Evolutionary conservation across 1,140 invertebrate genomes (phyloP).

Genomic region (Battus philenor): DNA sequence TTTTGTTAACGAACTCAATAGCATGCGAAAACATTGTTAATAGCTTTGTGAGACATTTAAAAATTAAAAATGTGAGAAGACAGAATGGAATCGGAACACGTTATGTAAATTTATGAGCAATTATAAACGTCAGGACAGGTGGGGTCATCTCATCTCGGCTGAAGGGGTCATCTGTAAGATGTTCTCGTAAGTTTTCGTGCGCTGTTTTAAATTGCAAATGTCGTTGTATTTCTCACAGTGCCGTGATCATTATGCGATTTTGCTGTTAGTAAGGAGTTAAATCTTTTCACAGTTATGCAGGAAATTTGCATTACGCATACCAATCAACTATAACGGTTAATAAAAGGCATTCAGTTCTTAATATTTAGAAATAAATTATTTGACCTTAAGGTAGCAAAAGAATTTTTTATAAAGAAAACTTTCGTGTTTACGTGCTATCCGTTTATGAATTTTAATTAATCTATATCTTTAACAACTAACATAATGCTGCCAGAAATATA

Average conservation of each 20-base stretch:
- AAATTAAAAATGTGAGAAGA: conserved; percentile 33
- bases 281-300: conserved; percentile 6
- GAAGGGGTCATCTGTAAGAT: conserved; percentile 35
- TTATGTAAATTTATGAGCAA: conserved; percentile 27
- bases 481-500: too few species aligned
- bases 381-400: too few species aligned
- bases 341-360: too few species aligned
- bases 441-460: too few species aligned
- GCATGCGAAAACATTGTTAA: too few species aligned
- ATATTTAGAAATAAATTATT: too few species aligned
- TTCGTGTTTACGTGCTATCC: too few species aligned
- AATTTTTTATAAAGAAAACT: too few species aligned
- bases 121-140: conserved; percentile 46
- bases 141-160: conserved; percentile 29
- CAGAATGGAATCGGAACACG: conserved; percentile 22
- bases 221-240: conserved; percentile 33
- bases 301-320: conserved; percentile 11
- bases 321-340: conserved; percentile 4
- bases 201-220: conserved; percentile 35
- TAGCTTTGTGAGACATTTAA: neutral
- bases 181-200: neutral
- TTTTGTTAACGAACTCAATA: too few species aligned
- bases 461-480: too few species aligned
- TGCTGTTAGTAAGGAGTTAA: conserved; percentile 1
- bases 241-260: conserved; percentile 1